Evolutionary conservation across 2,113 vertebrate genomes (phyloP), one percentile per base, ranked within the genome.

Genomic region (Emydocephalus ijimae): DNA sequence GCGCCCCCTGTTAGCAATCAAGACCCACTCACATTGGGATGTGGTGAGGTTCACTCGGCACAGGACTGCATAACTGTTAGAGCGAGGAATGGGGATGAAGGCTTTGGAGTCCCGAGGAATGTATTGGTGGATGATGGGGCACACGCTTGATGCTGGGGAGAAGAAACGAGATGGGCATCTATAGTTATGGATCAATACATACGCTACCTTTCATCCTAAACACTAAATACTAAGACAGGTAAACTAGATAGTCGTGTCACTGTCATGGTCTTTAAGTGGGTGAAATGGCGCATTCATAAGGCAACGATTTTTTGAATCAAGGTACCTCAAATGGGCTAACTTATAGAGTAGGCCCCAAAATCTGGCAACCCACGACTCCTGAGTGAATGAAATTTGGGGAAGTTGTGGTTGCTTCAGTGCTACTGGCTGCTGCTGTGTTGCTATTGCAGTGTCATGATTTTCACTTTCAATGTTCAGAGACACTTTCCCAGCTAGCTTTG

Each of bases 41-140:
- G 91, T 43, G 11, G 92, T 89, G 14, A 29, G 14, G 20, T 92
- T 92, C 52, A 92, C 92, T 92, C 50, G 48, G 88, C 92, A 92
- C 26, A 92, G 43, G 69, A 92, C 85, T 29, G 88, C 29, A 12
- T 43, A 92, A 85, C 43, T 21, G 10, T 23, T 48, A 18, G 92
- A 12, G 50, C 18, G 92, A 3, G 26, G 39, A 11, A 92, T 48
- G 20, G 88, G 87, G 52, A 92, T 89, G 88, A 92, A 85, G 39
- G 88, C 54, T 89, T 45, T 89, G 34, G 87, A 89, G 21, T 89
- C 69, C 7, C 39, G 92, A 55, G 64, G 92, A 14, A 92, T 89
- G 23, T 59, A 89, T 26, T 55, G 69, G 88, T 85, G 43, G 54
- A 85, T 85, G 26, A 23, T 85, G 54, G 88, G 64, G 11, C 92